Conservation (phyloP, 2,113 vertebrate genomes). For the Tichodroma muraria region DNA sequence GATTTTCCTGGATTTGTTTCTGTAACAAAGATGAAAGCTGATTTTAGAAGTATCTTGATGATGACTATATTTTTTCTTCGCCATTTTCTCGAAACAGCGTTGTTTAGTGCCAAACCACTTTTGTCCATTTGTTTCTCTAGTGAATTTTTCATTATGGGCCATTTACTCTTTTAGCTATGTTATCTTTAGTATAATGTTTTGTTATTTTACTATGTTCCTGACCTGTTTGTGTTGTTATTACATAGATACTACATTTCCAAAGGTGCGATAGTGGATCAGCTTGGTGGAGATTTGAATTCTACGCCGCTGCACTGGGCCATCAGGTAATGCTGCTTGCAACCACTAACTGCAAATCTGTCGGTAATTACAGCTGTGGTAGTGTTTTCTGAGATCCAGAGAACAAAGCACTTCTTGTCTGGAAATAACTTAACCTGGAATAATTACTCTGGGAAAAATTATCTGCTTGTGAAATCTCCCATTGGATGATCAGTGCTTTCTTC, state of each 20-base stretch:
- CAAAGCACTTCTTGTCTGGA: neutral
- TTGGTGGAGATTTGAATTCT: conserved; percentile 94
- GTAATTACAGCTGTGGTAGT: neutral
- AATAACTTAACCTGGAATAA: neutral
- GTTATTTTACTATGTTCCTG: neutral
- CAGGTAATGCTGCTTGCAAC: conserved; percentile 74
- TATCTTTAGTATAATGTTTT: neutral
- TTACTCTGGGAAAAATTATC: neutral
- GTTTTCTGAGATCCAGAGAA: neutral
- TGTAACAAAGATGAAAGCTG: neutral
- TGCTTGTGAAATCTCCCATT: accelerated
- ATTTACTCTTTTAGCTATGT: neutral
- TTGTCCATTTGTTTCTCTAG: neutral
- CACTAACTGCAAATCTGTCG: neutral
- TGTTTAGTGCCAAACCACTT: neutral
- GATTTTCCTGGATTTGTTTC: neutral
- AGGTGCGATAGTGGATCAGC: conserved; percentile 90
- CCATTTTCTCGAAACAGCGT: neutral
- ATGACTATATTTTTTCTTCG: neutral
- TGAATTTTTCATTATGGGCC: neutral
- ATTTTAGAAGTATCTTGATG: neutral
- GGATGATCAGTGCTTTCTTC: neutral
- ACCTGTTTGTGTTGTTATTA: neutral
- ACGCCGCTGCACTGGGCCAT: conserved; percentile 97
- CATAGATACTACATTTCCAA: conserved; percentile 91